phyloP scores from a whole-genome alignment of 2,113 vertebrate species.

The Isurus oxyrinchus region DNA sequence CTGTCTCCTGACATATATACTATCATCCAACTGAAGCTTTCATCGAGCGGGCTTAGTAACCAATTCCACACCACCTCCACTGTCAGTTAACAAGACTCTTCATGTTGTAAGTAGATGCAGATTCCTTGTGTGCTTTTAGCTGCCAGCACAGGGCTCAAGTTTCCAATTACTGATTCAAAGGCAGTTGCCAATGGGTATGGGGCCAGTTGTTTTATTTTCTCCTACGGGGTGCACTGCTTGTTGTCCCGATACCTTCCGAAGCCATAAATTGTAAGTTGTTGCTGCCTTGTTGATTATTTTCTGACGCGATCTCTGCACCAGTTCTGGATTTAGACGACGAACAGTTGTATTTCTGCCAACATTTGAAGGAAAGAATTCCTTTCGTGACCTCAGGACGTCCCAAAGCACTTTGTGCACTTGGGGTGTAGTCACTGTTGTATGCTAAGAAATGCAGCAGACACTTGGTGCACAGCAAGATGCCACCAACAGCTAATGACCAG shows the following conservation, averaged over 20 bases:
- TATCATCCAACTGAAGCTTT: background rate
- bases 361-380: background rate
- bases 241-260: too few relatives aligned
- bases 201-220: background rate
- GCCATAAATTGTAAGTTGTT: background rate
- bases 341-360: background rate
- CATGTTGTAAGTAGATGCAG: slow-evolving; percentile 7
- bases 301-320: background rate
- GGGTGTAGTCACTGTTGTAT: background rate
- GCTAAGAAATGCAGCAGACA: background rate
- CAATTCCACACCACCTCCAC: background rate
- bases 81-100: background rate
- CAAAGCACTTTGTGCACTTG: background rate
- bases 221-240: background rate
- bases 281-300: background rate
- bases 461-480: background rate
- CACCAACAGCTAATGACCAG: background rate
- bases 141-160: background rate
- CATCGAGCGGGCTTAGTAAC: background rate
- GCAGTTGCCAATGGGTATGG: background rate
- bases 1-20: background rate
- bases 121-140: background rate
- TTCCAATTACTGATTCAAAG: background rate
- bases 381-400: background rate
- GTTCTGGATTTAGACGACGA: background rate